A percentile compares a stretch with the other conserved stretches of the same genome.
phyloP scores from a whole-genome alignment of 1,140 invertebrate genomes.

The Triops longicaudatus region DNA sequence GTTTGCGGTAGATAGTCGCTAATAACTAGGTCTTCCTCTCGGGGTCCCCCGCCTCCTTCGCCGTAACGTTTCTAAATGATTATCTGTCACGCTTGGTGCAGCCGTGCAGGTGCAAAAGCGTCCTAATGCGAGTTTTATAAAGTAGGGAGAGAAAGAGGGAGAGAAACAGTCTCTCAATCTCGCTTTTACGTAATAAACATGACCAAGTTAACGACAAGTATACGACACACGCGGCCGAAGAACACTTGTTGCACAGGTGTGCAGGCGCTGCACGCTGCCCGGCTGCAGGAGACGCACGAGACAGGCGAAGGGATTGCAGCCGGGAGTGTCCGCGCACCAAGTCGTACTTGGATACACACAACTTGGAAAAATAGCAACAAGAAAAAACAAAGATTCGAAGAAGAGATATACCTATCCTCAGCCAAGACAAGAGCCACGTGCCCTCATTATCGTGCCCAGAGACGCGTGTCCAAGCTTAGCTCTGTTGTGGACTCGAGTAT shows the following conservation, averaged over 20 bases:
- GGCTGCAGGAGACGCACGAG: background rate
- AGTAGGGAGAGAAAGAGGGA: background rate
- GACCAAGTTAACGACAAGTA: background rate
- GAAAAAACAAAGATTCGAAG: background rate
- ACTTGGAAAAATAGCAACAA: background rate
- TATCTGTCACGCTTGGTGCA: constrained; percentile 1
- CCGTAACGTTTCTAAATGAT: background rate
- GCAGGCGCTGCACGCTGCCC: background rate
- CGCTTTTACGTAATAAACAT: no score
- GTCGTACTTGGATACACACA: background rate
- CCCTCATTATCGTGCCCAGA: background rate
- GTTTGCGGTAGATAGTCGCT: background rate
- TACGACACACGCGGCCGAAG: background rate
- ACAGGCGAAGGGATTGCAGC: background rate
- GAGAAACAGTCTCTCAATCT: background rate
- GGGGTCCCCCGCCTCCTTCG: background rate
- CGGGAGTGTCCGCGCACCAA: background rate
- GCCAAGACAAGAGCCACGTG: constrained; percentile 9
- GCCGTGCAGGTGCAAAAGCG: background rate
- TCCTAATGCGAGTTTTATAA: background rate
- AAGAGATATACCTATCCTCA: background rate
- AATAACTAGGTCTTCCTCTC: background rate
- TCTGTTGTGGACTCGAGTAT: background rate
- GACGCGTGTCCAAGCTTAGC: constrained; percentile 1
- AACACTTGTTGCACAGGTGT: constrained; percentile 14